Conservation (phyloP, 2,888 invertebrate species). For the Empis livida region DNA sequence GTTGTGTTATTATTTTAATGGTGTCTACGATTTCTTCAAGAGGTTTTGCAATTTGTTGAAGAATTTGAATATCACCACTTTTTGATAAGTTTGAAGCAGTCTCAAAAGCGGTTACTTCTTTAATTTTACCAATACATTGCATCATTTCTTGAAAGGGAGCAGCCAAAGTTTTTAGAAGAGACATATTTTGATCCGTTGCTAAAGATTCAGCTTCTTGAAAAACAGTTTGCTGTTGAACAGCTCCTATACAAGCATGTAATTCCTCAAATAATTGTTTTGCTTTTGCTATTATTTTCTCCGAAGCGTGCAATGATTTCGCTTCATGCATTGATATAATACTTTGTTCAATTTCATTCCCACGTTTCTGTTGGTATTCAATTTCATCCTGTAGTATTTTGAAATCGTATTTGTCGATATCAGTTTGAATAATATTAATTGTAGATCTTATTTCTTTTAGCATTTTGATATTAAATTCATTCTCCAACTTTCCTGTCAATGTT, state of each 20-base stretch:
- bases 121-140: conserved; percentile 25
- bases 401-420: conserved; percentile 31
- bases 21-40: conserved; percentile 15
- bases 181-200: conserved; percentile 18
- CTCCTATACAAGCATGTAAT: conserved; percentile 26
- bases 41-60: conserved; percentile 21
- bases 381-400: conserved; percentile 27
- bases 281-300: conserved; percentile 21
- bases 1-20: conserved; percentile 22
- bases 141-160: conserved; percentile 25
- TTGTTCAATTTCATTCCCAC: conserved; percentile 20
- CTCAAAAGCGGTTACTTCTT: conserved; percentile 18
- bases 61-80: conserved; percentile 10
- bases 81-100: conserved; percentile 10
- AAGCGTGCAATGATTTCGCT: conserved; percentile 25
- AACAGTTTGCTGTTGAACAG: conserved; percentile 19
- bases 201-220: conserved; percentile 4
- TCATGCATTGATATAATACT: conserved; percentile 25
- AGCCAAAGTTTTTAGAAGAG: conserved; percentile 21
- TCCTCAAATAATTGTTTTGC: conserved; percentile 23
- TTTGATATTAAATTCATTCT: conserved; percentile 22
- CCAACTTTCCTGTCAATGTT: conserved; percentile 18
- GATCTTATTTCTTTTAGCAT: conserved; percentile 24
- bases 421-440: conserved; percentile 25
- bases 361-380: conserved; percentile 25